phyloP scores from a whole-genome alignment of 2,113 vertebrate species.

The Pelecanus crispus region DNA sequence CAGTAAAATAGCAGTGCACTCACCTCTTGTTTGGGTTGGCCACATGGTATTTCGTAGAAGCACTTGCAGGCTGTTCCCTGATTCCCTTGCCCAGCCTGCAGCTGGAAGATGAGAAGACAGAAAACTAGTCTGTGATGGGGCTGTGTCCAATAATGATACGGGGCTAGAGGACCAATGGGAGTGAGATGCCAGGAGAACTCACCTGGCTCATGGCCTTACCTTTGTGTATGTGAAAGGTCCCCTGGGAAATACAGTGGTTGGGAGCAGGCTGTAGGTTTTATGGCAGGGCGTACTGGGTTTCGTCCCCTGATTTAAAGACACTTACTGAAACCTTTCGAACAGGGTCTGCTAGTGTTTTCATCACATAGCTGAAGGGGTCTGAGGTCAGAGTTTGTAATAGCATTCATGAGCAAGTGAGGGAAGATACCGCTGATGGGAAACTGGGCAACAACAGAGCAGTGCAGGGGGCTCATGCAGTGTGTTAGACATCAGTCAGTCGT shows the following conservation, averaged over 20 bases:
- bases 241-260: not conserved
- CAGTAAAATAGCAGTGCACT: not conserved
- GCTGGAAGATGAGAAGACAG: not conserved
- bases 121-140: not conserved
- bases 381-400: not conserved
- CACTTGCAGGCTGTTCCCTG: not conserved
- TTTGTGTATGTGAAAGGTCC: not conserved
- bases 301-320: not conserved
- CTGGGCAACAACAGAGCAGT: not conserved
- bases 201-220: not conserved
- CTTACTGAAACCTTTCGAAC: not conserved
- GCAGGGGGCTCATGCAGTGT: not conserved
- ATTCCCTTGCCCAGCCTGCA: not conserved
- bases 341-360: not conserved
- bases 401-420: not conserved
- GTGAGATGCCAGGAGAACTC: not conserved
- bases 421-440: not conserved
- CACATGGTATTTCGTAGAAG: not conserved
- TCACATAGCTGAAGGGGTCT: not conserved
- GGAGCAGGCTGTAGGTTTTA: not conserved
- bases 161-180: not conserved
- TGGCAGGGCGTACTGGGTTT: not conserved
- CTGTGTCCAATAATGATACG: not conserved
- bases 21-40: not conserved
- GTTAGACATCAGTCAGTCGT: not conserved